Evolutionary conservation across 2,888 invertebrate species (phyloP).

Genomic region (Chloromyia formosa): DNA sequence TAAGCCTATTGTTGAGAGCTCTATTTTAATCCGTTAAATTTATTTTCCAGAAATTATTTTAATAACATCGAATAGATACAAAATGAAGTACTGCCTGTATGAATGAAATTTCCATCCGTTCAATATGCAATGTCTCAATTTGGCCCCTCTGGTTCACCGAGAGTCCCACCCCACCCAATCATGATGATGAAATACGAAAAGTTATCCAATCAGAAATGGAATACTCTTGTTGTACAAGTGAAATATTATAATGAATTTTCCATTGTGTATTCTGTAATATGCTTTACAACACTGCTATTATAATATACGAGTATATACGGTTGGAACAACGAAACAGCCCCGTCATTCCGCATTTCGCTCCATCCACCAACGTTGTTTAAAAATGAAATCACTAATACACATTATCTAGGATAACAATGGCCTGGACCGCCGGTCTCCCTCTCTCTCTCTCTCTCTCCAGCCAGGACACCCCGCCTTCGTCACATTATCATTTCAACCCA

Average conservation of each 20-base stretch:
- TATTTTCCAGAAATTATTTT: no score
- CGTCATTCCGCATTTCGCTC: background rate
- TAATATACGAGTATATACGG: background rate
- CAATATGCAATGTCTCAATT: conserved; percentile 5
- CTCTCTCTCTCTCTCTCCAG: background rate
- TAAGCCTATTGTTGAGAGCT: no score
- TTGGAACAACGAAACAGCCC: conserved; percentile 29
- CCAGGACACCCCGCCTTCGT: background rate
- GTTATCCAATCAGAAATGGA: conserved; percentile 52
- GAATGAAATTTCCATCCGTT: conserved; percentile 4
- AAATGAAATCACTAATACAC: conserved; percentile 41
- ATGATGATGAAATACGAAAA: conserved; percentile 45
- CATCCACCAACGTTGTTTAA: background rate
- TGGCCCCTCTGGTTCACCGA: background rate
- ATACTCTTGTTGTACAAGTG: conserved; percentile 49
- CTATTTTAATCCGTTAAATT: no score
- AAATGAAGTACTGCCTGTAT: no score
- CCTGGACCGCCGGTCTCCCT: conserved; percentile 1
- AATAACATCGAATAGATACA: no score
- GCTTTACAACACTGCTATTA: background rate
- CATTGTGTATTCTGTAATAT: conserved; percentile 49
- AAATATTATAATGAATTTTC: conserved; percentile 52
- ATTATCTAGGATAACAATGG: conserved; percentile 34
- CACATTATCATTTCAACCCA: background rate
- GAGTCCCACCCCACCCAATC: conserved; percentile 37